Base-by-base conservation (phyloP, 37 sponge, comb jelly and placozoan species). In the Crambe crambe region DNA sequence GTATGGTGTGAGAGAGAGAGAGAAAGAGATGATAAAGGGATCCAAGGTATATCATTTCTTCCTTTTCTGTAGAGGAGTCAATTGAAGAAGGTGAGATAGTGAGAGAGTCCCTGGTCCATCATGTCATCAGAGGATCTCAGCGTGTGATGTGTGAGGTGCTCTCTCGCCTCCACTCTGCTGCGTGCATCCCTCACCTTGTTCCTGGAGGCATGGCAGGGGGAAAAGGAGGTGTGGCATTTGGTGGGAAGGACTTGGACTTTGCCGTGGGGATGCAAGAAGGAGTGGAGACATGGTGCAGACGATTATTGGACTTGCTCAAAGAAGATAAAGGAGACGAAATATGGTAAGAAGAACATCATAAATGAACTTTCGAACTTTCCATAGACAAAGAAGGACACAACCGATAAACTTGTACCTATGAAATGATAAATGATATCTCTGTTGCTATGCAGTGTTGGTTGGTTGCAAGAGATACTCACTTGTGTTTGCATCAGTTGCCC, bases 11-110 rank as follows among this genome's bases (percentile, higher is more conserved):
- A n/a, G 35, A 21, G 17, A 31, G 67, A 36, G 67, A 6, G 36
- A n/a, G 23, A 9, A 8, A 68, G 68, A 20, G 9, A 20, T 37
- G 27, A 27, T 32, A 34, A 35, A 23, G 41, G 51, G 20, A 6
- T 62, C 63, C 15, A 8, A n/a, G 5, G 37, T n/a, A 20, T 72
- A n/a, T 12, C 72, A 17, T 25, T 42, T 4, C 8, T 34, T 37
- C 68, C 37, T 12, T 71, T 58, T 25, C 42, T 68, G 5, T 25
- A 73, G 82, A 82, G 65, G 82, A 82, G 65, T 42, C 43, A 2
- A 63, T 82, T 4, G 82, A 82, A 74, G 74, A 82, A 63, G 82
- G 74, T 36, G 82, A 72, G 63, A 64, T 82, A 12, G 80, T 76
- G 25, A 1, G 37, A 3, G 68, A 56, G 60, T 79, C 79, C 6